A percentile compares a stretch with the other conserved stretches of the same genome.
Evolutionary conservation across 2,797 vertebrate species (phyloP).

Genomic region (Tapera naevia): DNA sequence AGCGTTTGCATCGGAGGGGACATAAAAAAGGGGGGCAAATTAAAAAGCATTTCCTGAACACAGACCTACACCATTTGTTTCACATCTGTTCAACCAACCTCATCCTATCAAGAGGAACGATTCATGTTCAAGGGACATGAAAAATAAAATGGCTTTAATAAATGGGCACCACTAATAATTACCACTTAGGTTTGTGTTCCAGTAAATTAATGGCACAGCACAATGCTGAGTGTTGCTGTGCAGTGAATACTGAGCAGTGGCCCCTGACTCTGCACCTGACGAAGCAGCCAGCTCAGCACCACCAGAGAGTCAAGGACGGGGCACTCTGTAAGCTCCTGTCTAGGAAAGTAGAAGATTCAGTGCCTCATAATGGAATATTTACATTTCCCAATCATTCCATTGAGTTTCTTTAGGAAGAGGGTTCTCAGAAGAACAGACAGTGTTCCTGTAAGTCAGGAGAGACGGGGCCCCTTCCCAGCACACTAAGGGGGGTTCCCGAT

Average conservation of each 20-base stretch:
- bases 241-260: neutral
- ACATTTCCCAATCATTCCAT: neutral
- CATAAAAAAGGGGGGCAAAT: neutral
- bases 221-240: neutral
- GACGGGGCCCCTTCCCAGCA: neutral
- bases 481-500: neutral
- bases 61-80: neutral
- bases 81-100: neutral
- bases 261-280: accelerated
- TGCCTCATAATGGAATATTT: neutral
- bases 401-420: neutral
- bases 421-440: neutral
- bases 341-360: neutral
- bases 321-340: neutral
- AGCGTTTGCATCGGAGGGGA: neutral
- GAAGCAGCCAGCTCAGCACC: neutral
- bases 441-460: neutral
- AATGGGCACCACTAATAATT: slow-evolving; percentile 9
- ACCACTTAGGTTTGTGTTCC: neutral
- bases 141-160: slow-evolving; percentile 3
- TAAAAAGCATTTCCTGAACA: neutral
- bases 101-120: neutral
- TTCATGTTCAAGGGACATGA: neutral
- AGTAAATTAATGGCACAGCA: neutral
- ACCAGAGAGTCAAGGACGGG: neutral